These are phyloP conservation scores for Excalfactoria chinensis DNA, from an alignment of 2,113 vertebrate species.

Conservation along the genomic window DNA sequence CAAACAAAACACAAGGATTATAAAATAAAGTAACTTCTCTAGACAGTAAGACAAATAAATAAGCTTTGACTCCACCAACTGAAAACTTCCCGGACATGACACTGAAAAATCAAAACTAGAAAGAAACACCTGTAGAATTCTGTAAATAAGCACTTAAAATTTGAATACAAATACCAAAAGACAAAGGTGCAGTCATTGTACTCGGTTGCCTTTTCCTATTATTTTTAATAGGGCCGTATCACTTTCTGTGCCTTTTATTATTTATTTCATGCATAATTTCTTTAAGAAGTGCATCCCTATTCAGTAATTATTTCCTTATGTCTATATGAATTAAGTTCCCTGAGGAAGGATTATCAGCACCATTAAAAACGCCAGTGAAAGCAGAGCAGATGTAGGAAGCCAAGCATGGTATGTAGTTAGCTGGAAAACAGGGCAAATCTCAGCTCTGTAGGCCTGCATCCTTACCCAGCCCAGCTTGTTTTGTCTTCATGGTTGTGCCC, in stretches of 20 bases:
- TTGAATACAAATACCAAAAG: background rate
- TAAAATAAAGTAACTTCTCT: background rate
- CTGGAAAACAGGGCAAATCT: background rate
- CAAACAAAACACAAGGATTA: background rate
- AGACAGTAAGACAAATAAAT: background rate
- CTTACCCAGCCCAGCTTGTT: background rate
- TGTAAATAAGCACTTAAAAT: background rate
- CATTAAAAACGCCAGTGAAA: background rate
- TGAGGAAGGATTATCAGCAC: fast-evolving
- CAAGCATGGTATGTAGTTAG: background rate
- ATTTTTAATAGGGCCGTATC: background rate
- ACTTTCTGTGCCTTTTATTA: background rate
- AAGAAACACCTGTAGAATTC: background rate
- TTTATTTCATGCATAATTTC: background rate
- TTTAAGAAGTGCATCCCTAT: background rate
- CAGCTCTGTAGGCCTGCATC: background rate
- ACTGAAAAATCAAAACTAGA: background rate
- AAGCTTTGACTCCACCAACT: background rate
- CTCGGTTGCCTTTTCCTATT: background rate
- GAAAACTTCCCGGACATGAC: background rate
- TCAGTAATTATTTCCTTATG: background rate
- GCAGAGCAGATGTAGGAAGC: background rate
- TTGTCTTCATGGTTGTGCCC: fast-evolving
- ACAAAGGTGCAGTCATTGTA: background rate
- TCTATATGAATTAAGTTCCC: background rate